Percentiles rank a stretch among this genome's conserved stretches.
These are phyloP conservation scores for Paradisaea rubra DNA, from an alignment of 2,113 vertebrate genomes.

Conservation along the genomic window DNA sequence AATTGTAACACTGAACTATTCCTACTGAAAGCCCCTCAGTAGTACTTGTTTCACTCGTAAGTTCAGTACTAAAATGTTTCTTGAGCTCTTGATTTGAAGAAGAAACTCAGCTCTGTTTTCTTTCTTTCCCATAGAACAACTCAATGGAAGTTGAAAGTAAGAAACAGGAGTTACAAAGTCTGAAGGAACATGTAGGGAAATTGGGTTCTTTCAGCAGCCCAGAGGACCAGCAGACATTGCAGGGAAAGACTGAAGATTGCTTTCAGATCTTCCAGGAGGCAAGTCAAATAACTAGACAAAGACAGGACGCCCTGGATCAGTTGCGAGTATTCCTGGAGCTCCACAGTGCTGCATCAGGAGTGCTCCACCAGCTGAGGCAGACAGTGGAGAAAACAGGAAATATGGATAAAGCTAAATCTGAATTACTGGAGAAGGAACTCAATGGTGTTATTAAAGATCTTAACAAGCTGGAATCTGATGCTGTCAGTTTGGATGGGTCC, in stretches of 20 bases:
- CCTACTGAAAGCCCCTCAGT: neutral
- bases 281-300: conserved; percentile 73
- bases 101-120: neutral
- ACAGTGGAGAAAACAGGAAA: conserved; percentile 78
- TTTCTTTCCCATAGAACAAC: conserved; percentile 75
- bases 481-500: conserved; percentile 76
- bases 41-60: neutral
- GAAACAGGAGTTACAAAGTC: conserved; percentile 57
- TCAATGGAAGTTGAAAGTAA: conserved; percentile 69
- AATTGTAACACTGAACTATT: neutral
- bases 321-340: conserved; percentile 75
- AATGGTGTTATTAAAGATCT: conserved; percentile 66
- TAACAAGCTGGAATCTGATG: conserved; percentile 76
- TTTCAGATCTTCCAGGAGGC: conserved; percentile 84
- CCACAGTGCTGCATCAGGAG: conserved; percentile 26
- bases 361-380: conserved; percentile 74
- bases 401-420: conserved; percentile 80
- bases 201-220: conserved; percentile 70
- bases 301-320: conserved; percentile 74
- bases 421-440: conserved; percentile 76
- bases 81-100: neutral
- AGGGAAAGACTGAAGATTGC: conserved; percentile 81
- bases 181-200: conserved; percentile 73
- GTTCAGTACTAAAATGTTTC: neutral
- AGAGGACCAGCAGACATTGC: conserved; percentile 78